A percentile compares a stretch with the other conserved stretches of the same genome.
These are phyloP conservation scores for Caiman crocodilus DNA, from an alignment of 2,797 vertebrate genomes.

Conservation along the genomic window DNA sequence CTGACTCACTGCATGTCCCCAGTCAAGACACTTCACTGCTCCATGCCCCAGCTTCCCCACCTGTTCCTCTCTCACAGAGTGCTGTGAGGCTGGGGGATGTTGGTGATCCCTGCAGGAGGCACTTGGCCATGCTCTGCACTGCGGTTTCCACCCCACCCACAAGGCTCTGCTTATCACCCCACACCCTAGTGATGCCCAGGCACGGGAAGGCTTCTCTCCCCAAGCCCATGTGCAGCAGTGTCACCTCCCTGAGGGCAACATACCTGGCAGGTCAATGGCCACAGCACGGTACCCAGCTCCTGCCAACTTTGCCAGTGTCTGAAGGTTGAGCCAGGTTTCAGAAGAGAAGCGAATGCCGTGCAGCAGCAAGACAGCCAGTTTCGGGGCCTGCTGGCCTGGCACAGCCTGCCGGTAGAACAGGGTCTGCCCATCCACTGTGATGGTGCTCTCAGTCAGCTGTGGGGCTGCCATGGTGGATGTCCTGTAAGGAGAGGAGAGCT, in stretches of 20 bases:
- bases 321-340: slow-evolving; percentile 90
- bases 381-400: slow-evolving; percentile 66
- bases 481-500: neutral
- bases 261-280: slow-evolving; percentile 95
- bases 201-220: neutral
- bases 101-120: neutral
- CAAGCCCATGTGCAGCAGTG: too few species aligned
- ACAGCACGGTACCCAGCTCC: slow-evolving; percentile 88
- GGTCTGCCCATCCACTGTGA: slow-evolving; percentile 82
- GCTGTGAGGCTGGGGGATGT: neutral
- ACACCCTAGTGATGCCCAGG: neutral
- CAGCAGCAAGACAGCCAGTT: slow-evolving; percentile 87
- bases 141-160: neutral
- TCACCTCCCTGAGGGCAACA: too few species aligned
- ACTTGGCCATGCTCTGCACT: neutral
- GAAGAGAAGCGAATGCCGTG: slow-evolving; percentile 97
- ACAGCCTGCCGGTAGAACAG: slow-evolving; percentile 89
- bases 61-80: neutral
- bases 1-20: neutral
- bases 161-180: neutral
- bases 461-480: slow-evolving; percentile 82
- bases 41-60: neutral
- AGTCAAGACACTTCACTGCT: neutral
- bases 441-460: slow-evolving; percentile 78
- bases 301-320: slow-evolving; percentile 87